A percentile compares a stretch with the other conserved stretches of the same genome.
Conservation (phyloP, 2,888 invertebrate genomes). For the Exephanes ischioxanthus region DNA sequence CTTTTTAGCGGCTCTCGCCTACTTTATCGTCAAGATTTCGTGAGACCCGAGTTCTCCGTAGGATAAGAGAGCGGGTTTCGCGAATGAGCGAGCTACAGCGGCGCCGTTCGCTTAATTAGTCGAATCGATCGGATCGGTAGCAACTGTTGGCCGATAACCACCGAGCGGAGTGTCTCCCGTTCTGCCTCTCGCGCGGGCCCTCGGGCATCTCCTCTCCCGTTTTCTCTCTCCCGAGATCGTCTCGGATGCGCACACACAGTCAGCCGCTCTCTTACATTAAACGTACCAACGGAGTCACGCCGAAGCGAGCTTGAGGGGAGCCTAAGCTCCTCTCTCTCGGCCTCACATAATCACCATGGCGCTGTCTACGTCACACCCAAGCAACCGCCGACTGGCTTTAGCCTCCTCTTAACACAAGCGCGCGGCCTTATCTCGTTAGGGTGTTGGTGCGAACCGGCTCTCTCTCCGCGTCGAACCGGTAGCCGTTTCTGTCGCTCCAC, state of each 20-base stretch:
- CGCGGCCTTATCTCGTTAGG: slow-evolving; percentile 24
- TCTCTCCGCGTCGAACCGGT: slow-evolving; percentile 62
- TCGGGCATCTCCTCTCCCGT: background rate
- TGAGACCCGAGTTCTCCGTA: background rate
- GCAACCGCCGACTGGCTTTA: too few species aligned
- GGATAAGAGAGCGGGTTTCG: background rate
- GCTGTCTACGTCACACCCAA: too few species aligned
- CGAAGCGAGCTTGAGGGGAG: background rate
- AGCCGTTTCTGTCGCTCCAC: slow-evolving; percentile 49
- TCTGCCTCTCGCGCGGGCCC: slow-evolving; percentile 6
- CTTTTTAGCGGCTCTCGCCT: too few species aligned
- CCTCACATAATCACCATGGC: too few species aligned
- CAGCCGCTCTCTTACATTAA: background rate
- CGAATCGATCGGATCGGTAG: slow-evolving; percentile 41
- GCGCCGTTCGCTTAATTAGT: slow-evolving; percentile 60
- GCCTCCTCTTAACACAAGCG: background rate
- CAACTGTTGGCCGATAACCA: slow-evolving; percentile 38
- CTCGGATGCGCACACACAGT: background rate
- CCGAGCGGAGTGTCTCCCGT: slow-evolving; percentile 8
- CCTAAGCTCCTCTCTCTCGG: too few species aligned
- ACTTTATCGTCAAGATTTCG: background rate
- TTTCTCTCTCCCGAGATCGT: background rate
- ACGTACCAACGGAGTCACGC: too few species aligned
- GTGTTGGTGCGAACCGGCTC: slow-evolving; percentile 67
- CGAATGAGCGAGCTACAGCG: background rate